Evolutionary conservation across 2,797 vertebrate genomes (phyloP).

Genomic region (Cirrhinus molitorella): DNA sequence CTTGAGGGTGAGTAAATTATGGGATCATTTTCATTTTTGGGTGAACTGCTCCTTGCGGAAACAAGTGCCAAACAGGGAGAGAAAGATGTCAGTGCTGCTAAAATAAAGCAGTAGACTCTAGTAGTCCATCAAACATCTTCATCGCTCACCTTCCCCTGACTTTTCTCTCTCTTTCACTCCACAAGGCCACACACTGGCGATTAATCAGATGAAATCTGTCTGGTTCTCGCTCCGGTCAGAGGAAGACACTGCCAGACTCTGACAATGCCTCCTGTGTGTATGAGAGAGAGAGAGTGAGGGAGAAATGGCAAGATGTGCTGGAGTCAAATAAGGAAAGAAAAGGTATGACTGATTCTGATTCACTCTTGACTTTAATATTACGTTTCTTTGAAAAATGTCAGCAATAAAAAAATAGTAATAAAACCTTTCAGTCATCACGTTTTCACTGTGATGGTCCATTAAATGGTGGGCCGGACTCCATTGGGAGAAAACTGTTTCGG

Average conservation of each 20-base stretch:
- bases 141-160: conserved; percentile 33
- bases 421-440: conserved; percentile 58
- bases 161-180: conserved; percentile 26
- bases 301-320: background rate
- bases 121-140: conserved; percentile 43
- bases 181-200: conserved; percentile 33
- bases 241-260: conserved; percentile 17
- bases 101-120: conserved; percentile 9
- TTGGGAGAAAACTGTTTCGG: conserved; percentile 56
- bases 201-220: conserved; percentile 42
- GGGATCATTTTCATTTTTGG: background rate
- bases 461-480: conserved; percentile 46
- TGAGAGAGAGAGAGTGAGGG: background rate
- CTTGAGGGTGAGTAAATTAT: background rate
- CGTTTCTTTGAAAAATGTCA: conserved; percentile 8
- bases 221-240: conserved; percentile 12
- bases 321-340: conserved; percentile 10
- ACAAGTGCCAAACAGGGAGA: background rate
- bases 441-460: conserved; percentile 52
- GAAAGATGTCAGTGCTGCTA: background rate
- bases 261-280: background rate
- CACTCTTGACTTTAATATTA: conserved; percentile 10
- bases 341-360: conserved; percentile 4
- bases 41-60: background rate
- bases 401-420: conserved; percentile 45